These are phyloP conservation scores for Plecotus auritus DNA, from an alignment of 2,113 vertebrate species.

Conservation along the genomic window DNA sequence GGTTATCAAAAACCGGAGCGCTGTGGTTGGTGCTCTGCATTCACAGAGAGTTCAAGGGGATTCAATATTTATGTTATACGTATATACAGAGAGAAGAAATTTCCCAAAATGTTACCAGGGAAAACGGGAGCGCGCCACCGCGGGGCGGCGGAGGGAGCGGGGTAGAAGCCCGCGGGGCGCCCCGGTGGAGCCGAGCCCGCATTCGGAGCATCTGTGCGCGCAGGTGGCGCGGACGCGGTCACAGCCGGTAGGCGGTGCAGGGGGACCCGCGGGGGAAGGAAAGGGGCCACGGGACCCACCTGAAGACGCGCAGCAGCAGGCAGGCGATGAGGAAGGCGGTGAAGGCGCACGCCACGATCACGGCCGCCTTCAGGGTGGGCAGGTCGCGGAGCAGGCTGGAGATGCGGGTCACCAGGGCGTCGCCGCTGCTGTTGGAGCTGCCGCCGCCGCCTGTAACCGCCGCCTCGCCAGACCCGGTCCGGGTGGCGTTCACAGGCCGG, in stretches of 20 bases:
- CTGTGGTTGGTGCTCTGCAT: background rate
- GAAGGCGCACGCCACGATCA: conserved; percentile 87
- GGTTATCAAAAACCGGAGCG: background rate
- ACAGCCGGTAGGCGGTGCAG: background rate
- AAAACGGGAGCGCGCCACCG: background rate
- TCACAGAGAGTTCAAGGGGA: background rate
- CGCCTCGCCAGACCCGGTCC: background rate
- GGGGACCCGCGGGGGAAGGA: too few relatives aligned
- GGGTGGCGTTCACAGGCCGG: conserved; percentile 44
- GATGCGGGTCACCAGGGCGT: conserved; percentile 76
- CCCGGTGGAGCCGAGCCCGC: fast-evolving
- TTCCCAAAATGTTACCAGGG: background rate
- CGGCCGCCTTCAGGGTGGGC: conserved; percentile 89
- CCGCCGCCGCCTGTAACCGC: background rate
- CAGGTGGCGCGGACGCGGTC: background rate
- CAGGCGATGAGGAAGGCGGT: conserved; percentile 88
- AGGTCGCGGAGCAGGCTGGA: conserved; percentile 86
- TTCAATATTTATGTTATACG: background rate
- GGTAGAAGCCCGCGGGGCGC: background rate
- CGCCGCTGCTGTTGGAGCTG: conserved; percentile 65
- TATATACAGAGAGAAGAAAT: background rate
- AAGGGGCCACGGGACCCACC: conserved; percentile 77
- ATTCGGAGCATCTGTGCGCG: background rate
- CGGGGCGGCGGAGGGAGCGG: fast-evolving
- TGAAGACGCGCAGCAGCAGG: conserved; percentile 90